Conservation (phyloP, 2,113 vertebrate genomes). For the Cairina moschata region DNA sequence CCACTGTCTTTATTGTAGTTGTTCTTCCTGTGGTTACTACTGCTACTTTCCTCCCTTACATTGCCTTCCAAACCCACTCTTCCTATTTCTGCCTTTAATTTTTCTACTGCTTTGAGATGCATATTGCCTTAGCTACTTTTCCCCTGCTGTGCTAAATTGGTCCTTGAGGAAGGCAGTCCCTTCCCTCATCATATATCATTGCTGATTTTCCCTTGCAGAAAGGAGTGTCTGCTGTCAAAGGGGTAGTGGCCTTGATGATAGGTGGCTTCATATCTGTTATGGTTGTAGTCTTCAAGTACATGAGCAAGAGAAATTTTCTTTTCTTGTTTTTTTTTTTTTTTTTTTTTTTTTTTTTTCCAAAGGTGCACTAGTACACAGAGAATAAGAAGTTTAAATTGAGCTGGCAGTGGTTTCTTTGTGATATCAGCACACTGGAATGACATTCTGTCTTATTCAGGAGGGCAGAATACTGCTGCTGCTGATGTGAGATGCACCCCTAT, state of each 20-base stretch:
- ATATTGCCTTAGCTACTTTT: conserved; percentile 49
- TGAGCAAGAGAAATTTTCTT: conserved; percentile 6
- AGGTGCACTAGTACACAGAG: background rate
- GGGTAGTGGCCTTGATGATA: conserved; percentile 31
- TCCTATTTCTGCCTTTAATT: conserved; percentile 40
- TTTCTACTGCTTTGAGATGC: conserved; percentile 65
- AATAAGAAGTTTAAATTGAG: conserved; percentile 21
- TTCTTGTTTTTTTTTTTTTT: conserved; percentile 43
- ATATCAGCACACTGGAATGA: background rate
- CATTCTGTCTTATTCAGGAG: background rate
- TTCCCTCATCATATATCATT: conserved; percentile 49
- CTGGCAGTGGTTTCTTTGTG: background rate
- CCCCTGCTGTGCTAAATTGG: conserved; percentile 74
- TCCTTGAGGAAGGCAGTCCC: conserved; percentile 63
- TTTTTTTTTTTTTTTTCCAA: conserved; percentile 11
- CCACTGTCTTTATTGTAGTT: background rate
- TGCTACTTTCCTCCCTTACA: background rate
- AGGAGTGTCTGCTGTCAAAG: conserved; percentile 35
- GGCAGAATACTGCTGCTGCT: background rate
- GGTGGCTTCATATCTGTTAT: conserved; percentile 34
- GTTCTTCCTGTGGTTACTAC: background rate
- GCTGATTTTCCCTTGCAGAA: conserved; percentile 59
- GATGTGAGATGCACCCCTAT: background rate
- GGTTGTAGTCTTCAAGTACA: conserved; percentile 29
- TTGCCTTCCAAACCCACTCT: conserved; percentile 11